A percentile compares a stretch with the other conserved stretches of the same genome.
phyloP scores from a whole-genome alignment of 2,113 vertebrate species.

The Dasyprocta punctata region DNA sequence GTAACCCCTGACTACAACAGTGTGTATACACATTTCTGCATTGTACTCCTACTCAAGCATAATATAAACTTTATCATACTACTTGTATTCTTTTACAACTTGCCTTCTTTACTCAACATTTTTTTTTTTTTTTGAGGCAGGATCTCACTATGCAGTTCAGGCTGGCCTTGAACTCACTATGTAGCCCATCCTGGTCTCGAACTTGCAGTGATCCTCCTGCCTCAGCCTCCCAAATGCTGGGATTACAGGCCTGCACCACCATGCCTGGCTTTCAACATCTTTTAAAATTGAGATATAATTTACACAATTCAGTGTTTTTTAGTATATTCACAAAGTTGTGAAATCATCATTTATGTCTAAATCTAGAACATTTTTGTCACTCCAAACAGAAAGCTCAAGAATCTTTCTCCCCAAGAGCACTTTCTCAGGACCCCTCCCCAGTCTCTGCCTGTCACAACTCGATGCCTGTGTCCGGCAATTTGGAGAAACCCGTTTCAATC shows the following conservation, averaged over 20 bases:
- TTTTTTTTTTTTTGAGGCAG: background rate
- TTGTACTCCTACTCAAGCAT: background rate
- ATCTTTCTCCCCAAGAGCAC: fast-evolving
- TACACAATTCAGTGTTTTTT: background rate
- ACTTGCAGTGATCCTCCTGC: background rate
- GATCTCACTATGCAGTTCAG: background rate
- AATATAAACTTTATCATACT: background rate
- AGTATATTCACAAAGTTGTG: background rate
- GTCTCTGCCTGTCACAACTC: no score
- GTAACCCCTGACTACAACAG: no score
- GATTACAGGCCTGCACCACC: background rate
- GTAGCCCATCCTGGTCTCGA: background rate
- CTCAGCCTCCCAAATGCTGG: background rate
- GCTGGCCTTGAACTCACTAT: background rate
- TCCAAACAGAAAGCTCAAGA: background rate
- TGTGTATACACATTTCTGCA: background rate
- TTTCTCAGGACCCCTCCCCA: fast-evolving
- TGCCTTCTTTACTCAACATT: background rate
- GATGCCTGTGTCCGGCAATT: no score
- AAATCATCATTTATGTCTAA: background rate
- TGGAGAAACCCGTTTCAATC: no score
- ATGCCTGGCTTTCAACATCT: background rate
- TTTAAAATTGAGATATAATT: background rate
- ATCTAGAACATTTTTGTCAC: background rate
- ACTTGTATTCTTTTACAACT: background rate